Base-by-base conservation (phyloP, 2,888 invertebrate genomes). In the Thumatha senex region DNA sequence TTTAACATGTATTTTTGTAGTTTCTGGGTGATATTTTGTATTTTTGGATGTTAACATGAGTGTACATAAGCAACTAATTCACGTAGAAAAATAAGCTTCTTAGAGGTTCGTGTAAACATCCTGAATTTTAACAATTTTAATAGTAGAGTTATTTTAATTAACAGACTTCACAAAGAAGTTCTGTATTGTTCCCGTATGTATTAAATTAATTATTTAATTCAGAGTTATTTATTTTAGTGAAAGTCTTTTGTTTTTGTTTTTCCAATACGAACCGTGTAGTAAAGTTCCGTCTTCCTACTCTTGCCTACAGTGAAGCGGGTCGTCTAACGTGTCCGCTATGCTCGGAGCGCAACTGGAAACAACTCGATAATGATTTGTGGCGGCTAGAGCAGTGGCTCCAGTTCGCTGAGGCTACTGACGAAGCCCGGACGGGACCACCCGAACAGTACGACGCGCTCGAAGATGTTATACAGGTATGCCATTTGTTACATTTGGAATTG, bases 351-450 rank as follows among this genome's bases (percentile, higher is more conserved):
- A 97, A 97, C 86, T 97, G 97, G 96, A 95, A 96, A 59, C 97
- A 97, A 81, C 92, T 97, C 68, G 97, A 97, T 80, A 97, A 96
- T 76, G 97, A 97, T 81, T 92, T 97, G 30, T 98, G 98, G 98
- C 93, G 97, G 45, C 86, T 98, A 65, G 97, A 97, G 76, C 96
- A 97, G 82, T 98, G 97, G 97, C 91, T 98, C 57, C 96, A 96
- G 81, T 95, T 95, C 68, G 96, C 97, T 0, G 97, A 97, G 83
- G 96, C 95, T 29, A 96, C 95, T 0, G 95, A 96, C 70, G 94
- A 93, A 47, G 92, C 93, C 4, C 94, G 96, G 61, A 86, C 92
- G 0, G 86, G 94, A 2, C 95, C 96, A 0, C 96, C 97, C 0
- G 93, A 93, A 13, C 93, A 95, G 64, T 96, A 97, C 65, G 97